phyloP scores from a whole-genome alignment of 2,888 invertebrate species.

The Clunio marinus region DNA sequence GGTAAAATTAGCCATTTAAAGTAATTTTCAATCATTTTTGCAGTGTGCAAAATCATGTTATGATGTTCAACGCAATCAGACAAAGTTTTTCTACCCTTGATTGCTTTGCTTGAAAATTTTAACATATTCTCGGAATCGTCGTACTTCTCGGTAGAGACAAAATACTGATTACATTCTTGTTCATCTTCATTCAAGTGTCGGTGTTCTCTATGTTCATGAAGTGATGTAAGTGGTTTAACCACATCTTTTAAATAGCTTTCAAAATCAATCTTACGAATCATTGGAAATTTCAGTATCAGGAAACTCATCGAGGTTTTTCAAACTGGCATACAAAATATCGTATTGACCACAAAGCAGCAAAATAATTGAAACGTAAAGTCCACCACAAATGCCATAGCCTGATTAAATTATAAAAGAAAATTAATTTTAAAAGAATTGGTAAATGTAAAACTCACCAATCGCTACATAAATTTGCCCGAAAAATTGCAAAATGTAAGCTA shows the following conservation, averaged over 20 bases:
- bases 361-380: constrained; percentile 1
- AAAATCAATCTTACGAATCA: neutral
- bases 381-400: constrained; percentile 1
- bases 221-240: no score
- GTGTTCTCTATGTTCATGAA: no score
- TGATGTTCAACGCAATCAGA: constrained; percentile 22
- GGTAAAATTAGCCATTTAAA: neutral
- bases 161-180: constrained; percentile 12
- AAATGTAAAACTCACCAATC: neutral
- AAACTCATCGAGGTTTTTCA: constrained; percentile 41
- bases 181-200: neutral
- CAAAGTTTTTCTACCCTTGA: neutral
- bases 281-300: constrained; percentile 39
- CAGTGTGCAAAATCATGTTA: constrained; percentile 12
- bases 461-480: neutral
- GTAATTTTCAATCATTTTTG: neutral
- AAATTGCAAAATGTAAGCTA: constrained; percentile 12
- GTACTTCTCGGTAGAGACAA: neutral
- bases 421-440: neutral
- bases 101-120: neutral
- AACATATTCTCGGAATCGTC: neutral
- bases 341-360: constrained; percentile 42
- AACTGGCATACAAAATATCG: constrained; percentile 42
- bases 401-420: no score
- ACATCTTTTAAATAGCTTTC: no score